Conservation (phyloP, 2,888 invertebrate genomes). For the Meta bourneti region DNA sequence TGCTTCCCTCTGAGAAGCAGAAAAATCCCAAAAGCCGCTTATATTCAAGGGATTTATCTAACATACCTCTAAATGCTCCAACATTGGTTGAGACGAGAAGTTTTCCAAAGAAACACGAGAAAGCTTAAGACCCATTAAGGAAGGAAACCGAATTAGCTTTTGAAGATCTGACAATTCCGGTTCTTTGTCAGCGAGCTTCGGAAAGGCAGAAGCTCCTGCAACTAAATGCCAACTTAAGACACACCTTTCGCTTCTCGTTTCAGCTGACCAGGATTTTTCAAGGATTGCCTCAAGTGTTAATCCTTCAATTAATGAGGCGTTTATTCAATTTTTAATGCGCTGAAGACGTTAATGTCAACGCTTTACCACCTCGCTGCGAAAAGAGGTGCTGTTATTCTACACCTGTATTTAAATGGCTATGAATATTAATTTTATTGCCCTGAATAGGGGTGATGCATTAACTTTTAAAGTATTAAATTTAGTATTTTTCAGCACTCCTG, state of each 20-base stretch:
- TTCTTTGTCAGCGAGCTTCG: neutral
- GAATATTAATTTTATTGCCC: too few species aligned
- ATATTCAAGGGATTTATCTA: slow-evolving; percentile 62
- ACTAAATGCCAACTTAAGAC: neutral
- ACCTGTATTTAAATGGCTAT: too few species aligned
- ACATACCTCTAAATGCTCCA: slow-evolving; percentile 46
- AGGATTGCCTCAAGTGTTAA: neutral
- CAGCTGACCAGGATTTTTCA: neutral
- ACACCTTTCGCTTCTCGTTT: neutral
- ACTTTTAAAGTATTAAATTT: too few species aligned
- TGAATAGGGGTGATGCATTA: too few species aligned
- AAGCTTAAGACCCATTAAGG: slow-evolving; percentile 65
- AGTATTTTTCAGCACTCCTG: too few species aligned
- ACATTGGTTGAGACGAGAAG: slow-evolving; percentile 13
- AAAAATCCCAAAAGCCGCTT: slow-evolving; percentile 49
- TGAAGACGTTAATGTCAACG: too few species aligned
- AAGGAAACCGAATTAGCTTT: slow-evolving; percentile 69
- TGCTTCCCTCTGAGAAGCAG: slow-evolving; percentile 21
- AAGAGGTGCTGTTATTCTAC: too few species aligned
- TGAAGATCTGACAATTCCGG: slow-evolving; percentile 51
- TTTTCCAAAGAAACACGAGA: slow-evolving; percentile 9
- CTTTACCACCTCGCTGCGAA: too few species aligned
- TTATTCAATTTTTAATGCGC: neutral
- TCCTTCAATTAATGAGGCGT: neutral
- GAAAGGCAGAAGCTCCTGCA: neutral